A percentile compares a stretch with the other conserved stretches of the same genome.
Conservation (phyloP, 2,888 invertebrate genomes). For the Lamellibrachia columna region DNA sequence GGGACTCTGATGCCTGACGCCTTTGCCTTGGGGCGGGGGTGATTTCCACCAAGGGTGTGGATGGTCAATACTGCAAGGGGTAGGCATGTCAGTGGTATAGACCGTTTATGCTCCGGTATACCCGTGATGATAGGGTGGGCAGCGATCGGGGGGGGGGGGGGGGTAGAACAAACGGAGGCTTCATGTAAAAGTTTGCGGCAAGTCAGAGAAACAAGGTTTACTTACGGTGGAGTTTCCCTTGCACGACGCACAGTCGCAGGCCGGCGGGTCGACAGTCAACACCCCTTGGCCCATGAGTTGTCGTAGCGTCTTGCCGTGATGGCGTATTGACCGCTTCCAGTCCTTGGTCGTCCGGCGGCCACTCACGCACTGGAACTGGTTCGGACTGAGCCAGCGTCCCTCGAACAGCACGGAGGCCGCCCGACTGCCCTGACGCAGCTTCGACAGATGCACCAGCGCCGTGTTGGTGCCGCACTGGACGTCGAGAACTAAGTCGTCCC, state of each 20-base stretch:
- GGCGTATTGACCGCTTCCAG: slow-evolving; percentile 68
- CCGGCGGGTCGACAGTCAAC: slow-evolving; percentile 64
- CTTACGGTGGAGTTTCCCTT: slow-evolving; percentile 9
- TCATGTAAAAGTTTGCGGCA: not conserved
- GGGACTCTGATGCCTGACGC: not conserved
- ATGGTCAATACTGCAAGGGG: not conserved
- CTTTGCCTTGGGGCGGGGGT: not conserved
- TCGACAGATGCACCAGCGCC: slow-evolving; percentile 62
- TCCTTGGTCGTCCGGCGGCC: slow-evolving; percentile 69
- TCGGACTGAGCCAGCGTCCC: slow-evolving; percentile 67
- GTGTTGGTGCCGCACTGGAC: slow-evolving; percentile 63
- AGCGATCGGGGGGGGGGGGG: not conserved
- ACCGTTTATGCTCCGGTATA: not conserved
- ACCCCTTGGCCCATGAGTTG: slow-evolving; percentile 67
- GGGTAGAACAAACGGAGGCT: not conserved
- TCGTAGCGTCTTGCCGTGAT: slow-evolving; percentile 68
- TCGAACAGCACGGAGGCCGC: slow-evolving; percentile 67
- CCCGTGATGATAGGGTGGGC: not conserved
- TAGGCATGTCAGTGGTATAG: not conserved
- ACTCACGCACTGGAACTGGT: slow-evolving; percentile 68
- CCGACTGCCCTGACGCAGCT: slow-evolving; percentile 66
- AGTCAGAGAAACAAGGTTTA: not conserved
- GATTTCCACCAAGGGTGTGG: not conserved
- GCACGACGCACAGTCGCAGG: slow-evolving; percentile 60
- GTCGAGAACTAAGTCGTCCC: slow-evolving; percentile 48